Percentiles rank a stretch among this genome's conserved stretches.
Evolutionary conservation across 37 sponge, comb jelly and placozoan genomes (phyloP).

Genomic region (Oscarella lobularis): DNA sequence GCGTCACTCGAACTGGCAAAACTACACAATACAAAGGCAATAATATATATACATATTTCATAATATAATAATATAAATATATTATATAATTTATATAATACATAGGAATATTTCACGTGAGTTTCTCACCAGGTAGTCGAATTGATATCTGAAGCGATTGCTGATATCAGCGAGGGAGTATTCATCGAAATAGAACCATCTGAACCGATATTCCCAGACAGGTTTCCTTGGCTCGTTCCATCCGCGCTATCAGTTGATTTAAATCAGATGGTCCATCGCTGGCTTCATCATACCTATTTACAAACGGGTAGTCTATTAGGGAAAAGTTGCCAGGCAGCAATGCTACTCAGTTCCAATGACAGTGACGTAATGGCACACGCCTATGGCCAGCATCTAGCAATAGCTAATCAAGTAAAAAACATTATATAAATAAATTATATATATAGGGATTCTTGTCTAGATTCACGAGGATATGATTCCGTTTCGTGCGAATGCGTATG

Average conservation of each 20-base stretch:
- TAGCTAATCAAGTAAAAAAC: not conserved
- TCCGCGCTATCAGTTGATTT: too few species aligned
- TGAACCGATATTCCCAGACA: too few species aligned
- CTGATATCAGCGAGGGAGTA: constrained; percentile 25
- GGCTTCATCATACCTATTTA: not conserved
- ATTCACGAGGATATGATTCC: too few species aligned
- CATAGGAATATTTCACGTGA: too few species aligned
- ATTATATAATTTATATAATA: too few species aligned
- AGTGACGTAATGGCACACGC: not conserved
- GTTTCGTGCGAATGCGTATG: too few species aligned
- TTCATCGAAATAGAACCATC: too few species aligned
- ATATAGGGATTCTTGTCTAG: too few species aligned
- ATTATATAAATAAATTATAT: too few species aligned
- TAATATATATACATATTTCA: too few species aligned
- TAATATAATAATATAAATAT: too few species aligned
- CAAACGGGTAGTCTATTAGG: not conserved
- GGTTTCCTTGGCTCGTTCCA: too few species aligned
- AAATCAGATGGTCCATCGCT: not conserved
- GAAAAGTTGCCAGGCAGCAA: not conserved
- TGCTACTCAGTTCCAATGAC: not conserved
- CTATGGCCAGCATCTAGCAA: not conserved
- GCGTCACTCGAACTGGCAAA: constrained; percentile 23
- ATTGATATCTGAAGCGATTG: constrained; percentile 22
- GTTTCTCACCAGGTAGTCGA: constrained; percentile 22
- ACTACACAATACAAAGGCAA: constrained; percentile 25